Base-by-base conservation (phyloP, 2,888 invertebrate genomes). In the Leucophenga montana region DNA sequence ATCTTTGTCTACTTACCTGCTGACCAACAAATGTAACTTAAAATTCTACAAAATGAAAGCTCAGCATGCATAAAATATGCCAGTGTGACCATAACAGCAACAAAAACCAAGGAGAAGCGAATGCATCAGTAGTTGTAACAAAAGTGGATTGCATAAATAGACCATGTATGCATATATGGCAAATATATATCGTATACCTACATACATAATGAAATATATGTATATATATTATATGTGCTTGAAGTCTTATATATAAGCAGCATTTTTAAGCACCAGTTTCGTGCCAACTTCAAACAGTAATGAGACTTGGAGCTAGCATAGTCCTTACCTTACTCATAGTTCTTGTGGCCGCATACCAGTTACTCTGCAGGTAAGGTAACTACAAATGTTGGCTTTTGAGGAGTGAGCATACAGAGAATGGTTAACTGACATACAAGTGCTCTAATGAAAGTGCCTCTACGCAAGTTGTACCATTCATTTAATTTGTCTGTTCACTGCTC, bases 11-110 rank as follows among this genome's bases (percentile, higher is more conserved):
- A 9, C 39, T 16, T 33, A 16, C 59, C 22, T 59, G 59, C 59
- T 59, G 59, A 59, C 59, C 59, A 59, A 59, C 33, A 39, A 33
- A 16, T 27, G 33, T 31, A 14, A 1, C 33, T 39, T 13, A 62
- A 33, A 62, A 62, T 46, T 62, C 11, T 62, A 46, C 62, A 62
- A 62, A 62, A 62, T 62, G 46, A 62, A 62, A 62, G 62, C 62
- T 62, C 62, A 62, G 62, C 62, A 62, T 62, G 46, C 62, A 62
- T 62, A 62, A 62, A 62, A 62, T 62, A 62, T 46, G 44, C 62
- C 44, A 62, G 22, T 14, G 46, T 11, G 9, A 62, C 31, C 62
- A 62, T 46, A 62, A 33, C 56, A 57, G 13, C 20, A 27, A 27
- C 22, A 57, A 18, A 27, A 57, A 57, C 27, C 27, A 57, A 57